Evolutionary conservation across 1,140 invertebrate species (phyloP).

Genomic region (Trichoplusia ni): DNA sequence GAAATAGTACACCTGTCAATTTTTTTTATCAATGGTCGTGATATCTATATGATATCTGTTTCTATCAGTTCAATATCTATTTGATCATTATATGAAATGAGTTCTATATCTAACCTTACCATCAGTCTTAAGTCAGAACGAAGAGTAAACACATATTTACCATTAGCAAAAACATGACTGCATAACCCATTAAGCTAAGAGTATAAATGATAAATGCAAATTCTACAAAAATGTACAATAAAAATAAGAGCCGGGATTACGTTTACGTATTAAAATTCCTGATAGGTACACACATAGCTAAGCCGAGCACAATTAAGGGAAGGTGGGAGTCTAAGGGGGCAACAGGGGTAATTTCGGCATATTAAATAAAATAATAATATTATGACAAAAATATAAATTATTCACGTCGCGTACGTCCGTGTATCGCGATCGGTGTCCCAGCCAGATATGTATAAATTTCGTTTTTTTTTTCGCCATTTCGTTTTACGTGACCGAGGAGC

Average conservation of each 20-base stretch:
- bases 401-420: constrained; percentile 64
- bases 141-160: no score
- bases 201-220: constrained; percentile 63
- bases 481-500: constrained; percentile 71
- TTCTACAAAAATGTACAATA: constrained; percentile 59
- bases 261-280: constrained; percentile 70
- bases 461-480: constrained; percentile 67
- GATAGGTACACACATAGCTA: constrained; percentile 64
- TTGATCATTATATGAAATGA: no score
- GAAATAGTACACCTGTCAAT: no score
- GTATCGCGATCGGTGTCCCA: constrained; percentile 73
- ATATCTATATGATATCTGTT: no score
- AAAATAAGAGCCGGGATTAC: constrained; percentile 64
- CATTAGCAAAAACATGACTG: no score
- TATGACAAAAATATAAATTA: constrained; percentile 65
- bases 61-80: no score
- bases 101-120: no score
- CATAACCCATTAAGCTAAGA: constrained; percentile 35
- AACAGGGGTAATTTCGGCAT: constrained; percentile 59
- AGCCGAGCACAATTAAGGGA: constrained; percentile 63
- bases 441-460: constrained; percentile 55
- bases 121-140: no score
- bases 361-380: constrained; percentile 69
- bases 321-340: constrained; percentile 40
- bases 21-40: no score